Evolutionary conservation across 1,140 invertebrate species (phyloP), one percentile per base, ranked within the genome.

Genomic region (Lepidotrigona ventralis): DNA sequence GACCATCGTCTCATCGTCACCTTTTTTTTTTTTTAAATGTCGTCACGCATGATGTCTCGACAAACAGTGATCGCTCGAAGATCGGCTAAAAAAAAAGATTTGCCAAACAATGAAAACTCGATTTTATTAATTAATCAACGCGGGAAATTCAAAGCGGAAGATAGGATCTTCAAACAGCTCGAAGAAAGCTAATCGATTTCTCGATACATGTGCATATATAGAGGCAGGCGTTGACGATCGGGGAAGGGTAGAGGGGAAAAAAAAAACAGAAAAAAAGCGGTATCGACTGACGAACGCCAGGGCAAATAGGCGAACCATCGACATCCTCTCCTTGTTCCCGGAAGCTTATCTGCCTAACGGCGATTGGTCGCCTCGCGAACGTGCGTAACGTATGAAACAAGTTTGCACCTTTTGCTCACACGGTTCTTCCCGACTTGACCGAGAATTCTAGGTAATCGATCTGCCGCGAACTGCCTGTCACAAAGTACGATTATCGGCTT

Each of bases 381-480:
- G 87, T 85, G 83, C 78, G 84, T 75, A 76, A 87, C 88, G 76
- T 87, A 79, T 82, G 76, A 86, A 89, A 85, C 87, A 85, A 83
- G 81, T 86, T 88, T 81, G 78, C 85, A 88, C 86, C 85, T 87
- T 86, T 82, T 73, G 79, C 72, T 53, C 72, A 60, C 56, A 75
- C 21, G 78, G 56, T 72, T 78, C 71, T 75, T 85, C 74, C 68
- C 71, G 64, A 51, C n/a, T 12, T 63, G 78, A 53, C 68, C 68
- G 79, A 14, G 73, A 63, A 80, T 88, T 89, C 88, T 77, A 82
- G 82, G 82, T 89, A 89, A 79, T 79, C 84, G 64, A 29, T 63
- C 86, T 63, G 29, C 54, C 58, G 69, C 63, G 64, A 56, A 33
- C 58, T 72, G 63, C 68, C 39, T 79, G 68, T 76, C 60, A 70